Conservation (phyloP, 2,797 vertebrate species). For the Limosa lapponica region DNA sequence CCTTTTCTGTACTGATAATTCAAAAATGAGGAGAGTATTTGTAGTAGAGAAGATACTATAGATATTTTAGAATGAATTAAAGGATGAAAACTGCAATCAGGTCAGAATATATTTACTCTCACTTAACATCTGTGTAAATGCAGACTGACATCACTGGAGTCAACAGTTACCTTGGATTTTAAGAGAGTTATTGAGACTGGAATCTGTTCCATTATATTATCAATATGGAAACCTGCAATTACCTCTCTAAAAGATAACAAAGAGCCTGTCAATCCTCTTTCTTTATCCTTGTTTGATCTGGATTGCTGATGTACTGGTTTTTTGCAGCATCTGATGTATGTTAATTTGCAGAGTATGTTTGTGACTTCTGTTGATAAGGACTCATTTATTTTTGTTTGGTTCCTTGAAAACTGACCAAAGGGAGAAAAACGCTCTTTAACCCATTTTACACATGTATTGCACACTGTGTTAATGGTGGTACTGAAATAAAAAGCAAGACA, state of each 20-base stretch:
- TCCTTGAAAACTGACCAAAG: not conserved
- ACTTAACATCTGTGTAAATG: not conserved
- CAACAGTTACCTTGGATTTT: constrained; percentile 24
- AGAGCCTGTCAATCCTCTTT: not conserved
- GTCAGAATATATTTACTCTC: not conserved
- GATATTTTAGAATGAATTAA: not conserved
- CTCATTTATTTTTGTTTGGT: not conserved
- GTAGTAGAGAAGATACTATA: not conserved
- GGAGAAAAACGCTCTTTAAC: not conserved
- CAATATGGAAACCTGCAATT: constrained; percentile 33
- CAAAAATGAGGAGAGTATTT: not conserved
- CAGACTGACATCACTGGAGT: not conserved
- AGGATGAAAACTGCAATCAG: not conserved
- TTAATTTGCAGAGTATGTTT: constrained; percentile 9
- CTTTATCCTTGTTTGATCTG: constrained; percentile 47
- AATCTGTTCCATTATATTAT: constrained; percentile 2
- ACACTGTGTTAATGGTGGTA: not conserved
- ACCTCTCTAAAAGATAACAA: constrained; percentile 12
- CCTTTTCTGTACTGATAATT: not conserved
- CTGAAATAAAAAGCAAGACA: not conserved
- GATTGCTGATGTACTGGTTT: not conserved
- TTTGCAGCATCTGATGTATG: not conserved
- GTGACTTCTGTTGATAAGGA: not conserved
- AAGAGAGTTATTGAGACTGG: not conserved
- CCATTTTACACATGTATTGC: not conserved